phyloP scores from a whole-genome alignment of 2,888 invertebrate species.

The Malthinus seriepunctatus region DNA sequence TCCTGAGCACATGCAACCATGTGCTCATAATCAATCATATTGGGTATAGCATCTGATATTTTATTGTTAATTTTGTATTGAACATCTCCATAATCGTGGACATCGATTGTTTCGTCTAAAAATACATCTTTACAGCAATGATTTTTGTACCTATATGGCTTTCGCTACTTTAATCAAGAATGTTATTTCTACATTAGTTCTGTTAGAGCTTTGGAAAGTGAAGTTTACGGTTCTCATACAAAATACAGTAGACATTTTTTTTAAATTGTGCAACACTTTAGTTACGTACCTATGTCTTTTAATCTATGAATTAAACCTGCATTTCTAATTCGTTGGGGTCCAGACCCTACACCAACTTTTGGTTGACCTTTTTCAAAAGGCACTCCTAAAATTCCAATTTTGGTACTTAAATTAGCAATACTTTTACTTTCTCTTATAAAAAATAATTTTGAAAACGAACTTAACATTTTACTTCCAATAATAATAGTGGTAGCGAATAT shows the following conservation, averaged over 20 bases:
- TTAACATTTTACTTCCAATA: constrained; percentile 7
- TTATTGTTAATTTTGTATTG: constrained; percentile 51
- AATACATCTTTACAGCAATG: too few relatives aligned
- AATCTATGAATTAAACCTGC: constrained; percentile 67
- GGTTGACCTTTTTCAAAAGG: constrained; percentile 79
- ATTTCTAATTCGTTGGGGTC: constrained; percentile 68
- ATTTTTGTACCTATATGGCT: too few relatives aligned
- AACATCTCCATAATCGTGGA: constrained; percentile 72
- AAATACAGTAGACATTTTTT: not conserved
- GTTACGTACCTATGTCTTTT: constrained; percentile 63
- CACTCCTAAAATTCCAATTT: constrained; percentile 77
- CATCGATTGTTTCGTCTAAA: constrained; percentile 42
- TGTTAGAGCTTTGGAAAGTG: too few relatives aligned
- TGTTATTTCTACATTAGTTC: too few relatives aligned
- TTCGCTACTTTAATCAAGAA: too few relatives aligned
- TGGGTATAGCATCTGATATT: constrained; percentile 55
- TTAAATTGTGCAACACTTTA: not conserved
- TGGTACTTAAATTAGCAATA: constrained; percentile 34
- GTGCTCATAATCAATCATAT: constrained; percentile 68
- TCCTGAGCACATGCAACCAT: constrained; percentile 70
- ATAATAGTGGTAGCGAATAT: not conserved
- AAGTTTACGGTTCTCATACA: not conserved
- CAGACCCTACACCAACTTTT: constrained; percentile 72
- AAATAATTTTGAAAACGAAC: constrained; percentile 4
- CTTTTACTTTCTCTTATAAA: constrained; percentile 5